Base-by-base conservation (phyloP, 2,113 vertebrate genomes). In the Python bivittatus region DNA sequence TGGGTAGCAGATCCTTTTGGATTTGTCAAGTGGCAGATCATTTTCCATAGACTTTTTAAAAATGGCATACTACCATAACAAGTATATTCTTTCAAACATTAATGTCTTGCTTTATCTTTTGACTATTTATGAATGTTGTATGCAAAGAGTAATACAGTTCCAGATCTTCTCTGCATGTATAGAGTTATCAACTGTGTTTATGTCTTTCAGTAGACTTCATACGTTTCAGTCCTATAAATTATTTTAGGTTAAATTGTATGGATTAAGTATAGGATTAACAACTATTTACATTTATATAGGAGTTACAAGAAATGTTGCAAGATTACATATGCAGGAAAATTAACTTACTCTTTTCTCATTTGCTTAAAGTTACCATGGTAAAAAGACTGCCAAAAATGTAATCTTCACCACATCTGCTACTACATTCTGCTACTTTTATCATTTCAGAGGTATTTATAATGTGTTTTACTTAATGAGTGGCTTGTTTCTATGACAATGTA, bases 51-150 rank as follows among this genome's bases (percentile, higher is more conserved):
- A 2, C 88, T 92, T 91, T 91, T 33, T 6, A 44, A 27, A 84
- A 95, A 94, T 42, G 88, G 86, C 90, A 53, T 0, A 48, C 44
- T 2, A 11, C 61, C 0, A 0, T 44, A 38, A 6, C 8, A 11
- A 86, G 88, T 2, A 1, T 3, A 0, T 68, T 90, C 44, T 38
- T 87, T 92, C 9, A 29, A 94, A 90, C 90, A 94, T 94, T 1
- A 79, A 23, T 91, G 90, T n/a, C 90, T 72, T 61, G 58, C 60
- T 27, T 91, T 93, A 3, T 2, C 93, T 95, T 95, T 96, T 93
- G 92, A 96, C 93, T 15, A 0, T 48, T 91, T 57, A 38, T 79
- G 8, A 8, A 17, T 12, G 93, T 29, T 17, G 91, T 88, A 61
- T 0, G 11, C 83, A 52, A 64, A 33, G 79, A 88, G 48, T 2